Base-by-base conservation (phyloP, 2,888 invertebrate species). In the Strigamia maritima region DNA sequence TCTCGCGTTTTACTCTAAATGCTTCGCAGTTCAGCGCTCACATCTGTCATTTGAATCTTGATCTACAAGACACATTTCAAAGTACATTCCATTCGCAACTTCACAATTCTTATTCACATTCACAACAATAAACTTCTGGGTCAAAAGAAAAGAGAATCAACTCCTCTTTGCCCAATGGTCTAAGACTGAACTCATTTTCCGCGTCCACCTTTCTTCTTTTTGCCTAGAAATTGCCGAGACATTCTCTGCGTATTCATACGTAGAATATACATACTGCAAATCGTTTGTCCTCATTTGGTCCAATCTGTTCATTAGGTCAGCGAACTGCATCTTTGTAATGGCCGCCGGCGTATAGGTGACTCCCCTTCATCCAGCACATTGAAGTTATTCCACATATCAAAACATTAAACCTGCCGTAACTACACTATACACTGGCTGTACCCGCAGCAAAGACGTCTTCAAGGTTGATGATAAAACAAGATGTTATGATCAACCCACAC, bases 201-300 rank as follows among this genome's bases (percentile, higher is more conserved):
- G 8, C 12, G 28, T 54, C 19, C 70, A 70, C 70, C 70, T 70
- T 28, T 70, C 70, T 70, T 70, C 70, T 54, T 54, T 54, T 19
- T 35, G 54, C 28, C 24, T 28, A 4, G 26, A 26, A 70, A 54
- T 8, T 6, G 54, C 0, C 54, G 54, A n/a, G 22, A 2, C 54
- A 8, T 19, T 54, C 22, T 26, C 16, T 16, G 70, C 26, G 70
- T 70, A 28, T n/a, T n/a, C n/a, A n/a, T n/a, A n/a, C n/a, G n/a
- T n/a, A n/a, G n/a, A n/a, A n/a, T n/a, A n/a, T n/a, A n/a, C n/a
- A n/a, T n/a, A n/a, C n/a, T 10, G 35, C 35, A 35, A 70, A 70
- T 70, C 70, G 70, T 70, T 70, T 70, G 70, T 70, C 70, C 70
- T 70, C 70, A 28, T 70, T 70, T 70, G 70, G 70, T 70, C 70